These are phyloP conservation scores for Contarinia nasturtii DNA, from an alignment of 1,140 invertebrate genomes.

Conservation along the genomic window DNA sequence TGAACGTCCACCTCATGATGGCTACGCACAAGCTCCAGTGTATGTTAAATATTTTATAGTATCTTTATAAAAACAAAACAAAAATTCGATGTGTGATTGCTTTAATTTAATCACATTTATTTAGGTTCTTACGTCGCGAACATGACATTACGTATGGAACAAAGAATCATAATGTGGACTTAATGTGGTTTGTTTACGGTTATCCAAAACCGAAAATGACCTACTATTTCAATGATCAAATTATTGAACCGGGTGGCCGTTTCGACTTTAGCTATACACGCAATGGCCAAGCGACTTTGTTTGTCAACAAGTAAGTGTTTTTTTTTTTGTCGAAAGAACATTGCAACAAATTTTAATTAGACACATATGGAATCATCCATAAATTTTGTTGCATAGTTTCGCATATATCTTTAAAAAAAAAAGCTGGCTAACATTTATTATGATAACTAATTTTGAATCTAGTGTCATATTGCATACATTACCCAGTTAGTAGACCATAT, in stretches of 20 bases:
- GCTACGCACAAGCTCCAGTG: constrained; percentile 56
- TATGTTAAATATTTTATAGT: constrained; percentile 10
- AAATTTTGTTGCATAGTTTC: no score
- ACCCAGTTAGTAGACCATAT: no score
- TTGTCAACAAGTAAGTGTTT: constrained; percentile 49
- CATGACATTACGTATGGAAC: constrained; percentile 72
- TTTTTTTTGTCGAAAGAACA: background rate
- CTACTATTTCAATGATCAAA: constrained; percentile 69
- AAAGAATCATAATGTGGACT: constrained; percentile 65
- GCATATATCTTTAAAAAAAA: no score
- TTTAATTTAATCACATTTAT: constrained; percentile 10
- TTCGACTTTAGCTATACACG: constrained; percentile 72
- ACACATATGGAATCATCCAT: no score
- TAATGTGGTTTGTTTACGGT: constrained; percentile 85
- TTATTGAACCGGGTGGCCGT: constrained; percentile 59
- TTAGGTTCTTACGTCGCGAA: constrained; percentile 61
- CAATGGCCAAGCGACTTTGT: constrained; percentile 73
- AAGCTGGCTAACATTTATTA: no score
- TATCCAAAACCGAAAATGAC: constrained; percentile 80
- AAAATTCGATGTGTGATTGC: background rate
- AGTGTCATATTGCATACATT: no score
- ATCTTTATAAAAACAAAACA: no score
- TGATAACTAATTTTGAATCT: no score
- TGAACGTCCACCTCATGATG: constrained; percentile 63
- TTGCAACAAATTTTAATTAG: constrained; percentile 1